A percentile compares a stretch with the other conserved stretches of the same genome.
Conservation (phyloP, 2,888 invertebrate genomes). For the Meiosimyza decipiens region DNA sequence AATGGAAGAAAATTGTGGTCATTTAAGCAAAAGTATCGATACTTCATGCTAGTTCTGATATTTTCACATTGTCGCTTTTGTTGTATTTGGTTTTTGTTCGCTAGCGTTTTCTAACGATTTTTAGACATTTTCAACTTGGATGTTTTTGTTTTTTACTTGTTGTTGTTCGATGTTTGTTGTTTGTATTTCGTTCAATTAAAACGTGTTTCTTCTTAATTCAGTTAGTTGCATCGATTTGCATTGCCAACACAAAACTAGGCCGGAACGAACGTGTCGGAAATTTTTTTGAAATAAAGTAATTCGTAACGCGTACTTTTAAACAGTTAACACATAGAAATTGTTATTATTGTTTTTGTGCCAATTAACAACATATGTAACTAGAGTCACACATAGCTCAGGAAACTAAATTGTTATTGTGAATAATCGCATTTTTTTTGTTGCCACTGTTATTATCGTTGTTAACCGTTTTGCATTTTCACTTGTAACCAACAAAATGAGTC, state of each 20-base stretch:
- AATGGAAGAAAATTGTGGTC: too few species aligned
- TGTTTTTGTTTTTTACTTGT: not conserved
- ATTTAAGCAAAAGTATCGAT: too few species aligned
- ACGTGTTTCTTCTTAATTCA: conserved; percentile 43
- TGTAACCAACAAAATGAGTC: conserved; percentile 50
- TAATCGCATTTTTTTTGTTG: conserved; percentile 27
- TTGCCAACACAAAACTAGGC: conserved; percentile 33
- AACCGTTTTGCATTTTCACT: conserved; percentile 25
- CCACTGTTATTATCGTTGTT: conserved; percentile 25
- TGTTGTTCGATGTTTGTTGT: too few species aligned
- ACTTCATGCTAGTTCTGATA: not conserved
- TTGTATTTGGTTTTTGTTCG: not conserved
- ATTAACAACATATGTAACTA: not conserved
- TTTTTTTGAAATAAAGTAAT: conserved; percentile 8
- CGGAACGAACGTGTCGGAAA: conserved; percentile 13
- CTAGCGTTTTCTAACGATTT: conserved; percentile 28
- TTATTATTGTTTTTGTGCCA: conserved; percentile 25
- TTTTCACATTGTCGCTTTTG: not conserved
- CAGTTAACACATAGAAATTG: not conserved
- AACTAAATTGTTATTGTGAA: not conserved
- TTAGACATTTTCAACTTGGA: conserved; percentile 22
- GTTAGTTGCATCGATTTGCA: conserved; percentile 42
- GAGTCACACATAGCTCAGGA: too few species aligned
- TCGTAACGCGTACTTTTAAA: not conserved
- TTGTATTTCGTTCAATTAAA: conserved; percentile 42